A percentile compares a stretch with the other conserved stretches of the same genome.
phyloP scores from a whole-genome alignment of 2,113 vertebrate species.

The Paramormyrops kingsleyae region DNA sequence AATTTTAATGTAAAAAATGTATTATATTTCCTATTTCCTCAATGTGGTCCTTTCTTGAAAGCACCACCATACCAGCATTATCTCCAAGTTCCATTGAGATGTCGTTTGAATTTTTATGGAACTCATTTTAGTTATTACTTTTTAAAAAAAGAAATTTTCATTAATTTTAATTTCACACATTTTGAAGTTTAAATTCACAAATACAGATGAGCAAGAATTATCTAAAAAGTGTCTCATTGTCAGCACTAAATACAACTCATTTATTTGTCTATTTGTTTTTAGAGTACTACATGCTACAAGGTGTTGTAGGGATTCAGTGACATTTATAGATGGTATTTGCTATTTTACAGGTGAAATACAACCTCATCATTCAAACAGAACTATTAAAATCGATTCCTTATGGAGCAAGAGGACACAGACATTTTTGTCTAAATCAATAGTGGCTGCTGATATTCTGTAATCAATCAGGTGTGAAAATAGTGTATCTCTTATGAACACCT shows the following conservation, averaged over 20 bases:
- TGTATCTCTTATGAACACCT: constrained; percentile 56
- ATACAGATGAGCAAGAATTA: background rate
- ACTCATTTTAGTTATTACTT: background rate
- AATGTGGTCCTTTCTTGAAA: background rate
- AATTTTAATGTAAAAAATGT: constrained; percentile 1
- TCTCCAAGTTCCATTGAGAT: background rate
- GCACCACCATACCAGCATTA: background rate
- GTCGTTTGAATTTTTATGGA: background rate
- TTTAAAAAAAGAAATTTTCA: background rate
- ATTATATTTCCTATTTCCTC: background rate
- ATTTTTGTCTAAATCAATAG: constrained; percentile 49
- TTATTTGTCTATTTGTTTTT: background rate
- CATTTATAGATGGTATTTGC: background rate
- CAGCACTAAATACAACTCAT: background rate
- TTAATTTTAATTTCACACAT: background rate
- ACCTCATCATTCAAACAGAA: constrained; percentile 9
- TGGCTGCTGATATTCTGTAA: constrained; percentile 42
- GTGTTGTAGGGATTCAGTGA: background rate
- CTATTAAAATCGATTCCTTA: constrained; percentile 14
- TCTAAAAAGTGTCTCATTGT: background rate
- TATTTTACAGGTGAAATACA: constrained; percentile 4
- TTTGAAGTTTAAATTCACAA: background rate
- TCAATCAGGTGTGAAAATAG: constrained; percentile 54
- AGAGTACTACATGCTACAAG: background rate
- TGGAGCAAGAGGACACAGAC: background rate